These are phyloP conservation scores for Cyprinodon diabolis DNA, from an alignment of 2,797 vertebrate species.

Conservation along the genomic window DNA sequence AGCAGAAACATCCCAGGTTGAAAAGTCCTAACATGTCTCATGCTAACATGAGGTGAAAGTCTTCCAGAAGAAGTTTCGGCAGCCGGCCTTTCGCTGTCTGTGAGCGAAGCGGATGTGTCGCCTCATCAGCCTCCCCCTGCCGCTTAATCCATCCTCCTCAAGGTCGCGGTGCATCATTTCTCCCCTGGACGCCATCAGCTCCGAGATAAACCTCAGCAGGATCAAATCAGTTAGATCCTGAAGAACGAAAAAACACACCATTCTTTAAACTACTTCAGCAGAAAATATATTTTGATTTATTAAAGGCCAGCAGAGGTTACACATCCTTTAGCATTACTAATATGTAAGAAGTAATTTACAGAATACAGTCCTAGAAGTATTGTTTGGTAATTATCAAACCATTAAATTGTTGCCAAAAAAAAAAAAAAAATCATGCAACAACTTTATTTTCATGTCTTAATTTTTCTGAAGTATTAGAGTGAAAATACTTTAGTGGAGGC, in stretches of 20 bases:
- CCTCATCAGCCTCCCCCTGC: conserved; percentile 56
- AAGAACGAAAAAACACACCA: background rate
- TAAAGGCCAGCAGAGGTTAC: background rate
- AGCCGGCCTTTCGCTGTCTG: conserved; percentile 81
- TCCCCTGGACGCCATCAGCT: conserved; percentile 42
- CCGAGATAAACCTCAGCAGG: conserved; percentile 67
- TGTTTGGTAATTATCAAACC: background rate
- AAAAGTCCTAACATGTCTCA: background rate
- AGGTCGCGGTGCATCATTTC: conserved; percentile 34
- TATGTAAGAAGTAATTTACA: background rate
- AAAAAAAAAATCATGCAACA: background rate
- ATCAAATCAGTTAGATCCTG: conserved; percentile 68
- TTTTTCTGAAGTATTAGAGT: background rate
- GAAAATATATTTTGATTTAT: background rate
- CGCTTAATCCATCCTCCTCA: conserved; percentile 57
- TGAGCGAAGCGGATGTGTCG: conserved; percentile 73
- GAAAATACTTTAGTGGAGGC: background rate
- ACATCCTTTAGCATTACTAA: background rate
- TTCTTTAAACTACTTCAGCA: background rate
- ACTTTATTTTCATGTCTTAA: background rate
- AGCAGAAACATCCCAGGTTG: background rate
- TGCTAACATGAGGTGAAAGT: conserved; percentile 83
- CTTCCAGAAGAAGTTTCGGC: conserved; percentile 87
- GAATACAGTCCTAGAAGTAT: background rate
- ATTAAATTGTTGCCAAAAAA: no score